phyloP scores from a whole-genome alignment of 2,888 invertebrate genomes.

The Sepioteuthis lessoniana region DNA sequence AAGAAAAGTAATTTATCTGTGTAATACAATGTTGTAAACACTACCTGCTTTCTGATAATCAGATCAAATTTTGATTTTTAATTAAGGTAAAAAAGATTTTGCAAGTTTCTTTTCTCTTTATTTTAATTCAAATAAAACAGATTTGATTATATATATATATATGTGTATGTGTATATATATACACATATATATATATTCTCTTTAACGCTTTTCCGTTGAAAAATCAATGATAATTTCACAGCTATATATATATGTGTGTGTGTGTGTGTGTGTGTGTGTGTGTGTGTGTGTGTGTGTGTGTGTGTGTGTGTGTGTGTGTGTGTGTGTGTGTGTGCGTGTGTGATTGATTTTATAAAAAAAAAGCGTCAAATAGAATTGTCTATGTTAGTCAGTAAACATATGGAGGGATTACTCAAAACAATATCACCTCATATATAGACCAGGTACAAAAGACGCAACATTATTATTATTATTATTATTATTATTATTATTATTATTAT shows the following conservation, averaged over 20 bases:
- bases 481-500: neutral
- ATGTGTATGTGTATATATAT: slow-evolving; percentile 41
- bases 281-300: no score
- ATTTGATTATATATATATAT: slow-evolving; percentile 38
- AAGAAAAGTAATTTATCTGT: neutral
- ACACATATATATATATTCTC: neutral
- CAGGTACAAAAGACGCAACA: neutral
- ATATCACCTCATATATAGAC: neutral
- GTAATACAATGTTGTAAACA: neutral
- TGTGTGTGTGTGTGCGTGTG: no score
- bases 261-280: no score
- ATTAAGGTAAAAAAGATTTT: neutral
- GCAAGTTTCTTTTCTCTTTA: neutral
- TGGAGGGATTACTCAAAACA: neutral
- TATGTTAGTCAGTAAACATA: neutral
- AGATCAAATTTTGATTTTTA: neutral
- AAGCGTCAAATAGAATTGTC: neutral
- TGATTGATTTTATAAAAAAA: neutral
- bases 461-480: neutral
- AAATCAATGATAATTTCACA: neutral
- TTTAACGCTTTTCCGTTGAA: neutral
- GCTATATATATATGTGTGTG: no score
- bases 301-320: no score
- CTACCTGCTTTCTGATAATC: neutral
- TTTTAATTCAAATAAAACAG: neutral